phyloP scores from a whole-genome alignment of 2,888 invertebrate genomes.

The Amphipoea oculea region DNA sequence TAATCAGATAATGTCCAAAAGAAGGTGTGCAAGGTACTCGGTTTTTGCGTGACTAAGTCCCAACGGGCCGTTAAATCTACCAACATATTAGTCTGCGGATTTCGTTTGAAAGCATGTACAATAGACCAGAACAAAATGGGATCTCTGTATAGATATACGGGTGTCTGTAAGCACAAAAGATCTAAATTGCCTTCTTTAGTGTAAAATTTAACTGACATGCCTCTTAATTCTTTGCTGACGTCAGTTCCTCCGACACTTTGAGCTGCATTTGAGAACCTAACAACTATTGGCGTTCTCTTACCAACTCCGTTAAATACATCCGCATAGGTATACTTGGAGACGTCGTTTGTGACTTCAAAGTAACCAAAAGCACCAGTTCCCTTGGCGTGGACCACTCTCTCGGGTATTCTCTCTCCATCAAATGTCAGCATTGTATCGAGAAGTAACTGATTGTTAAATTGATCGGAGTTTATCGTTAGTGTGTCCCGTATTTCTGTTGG shows the following conservation, averaged over 20 bases:
- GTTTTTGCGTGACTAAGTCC: slow-evolving; percentile 87
- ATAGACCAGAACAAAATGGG: slow-evolving; percentile 88
- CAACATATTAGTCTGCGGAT: slow-evolving; percentile 86
- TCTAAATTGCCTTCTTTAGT: slow-evolving; percentile 76
- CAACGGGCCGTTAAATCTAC: slow-evolving; percentile 80
- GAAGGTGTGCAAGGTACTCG: slow-evolving; percentile 93
- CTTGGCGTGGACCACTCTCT: slow-evolving; percentile 97
- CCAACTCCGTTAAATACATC: slow-evolving; percentile 91
- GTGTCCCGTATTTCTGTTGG: slow-evolving; percentile 93
- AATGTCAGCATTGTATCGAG: slow-evolving; percentile 94
- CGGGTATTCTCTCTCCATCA: slow-evolving; percentile 95
- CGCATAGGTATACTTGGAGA: slow-evolving; percentile 91
- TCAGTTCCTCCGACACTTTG: slow-evolving; percentile 92
- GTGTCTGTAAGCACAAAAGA: slow-evolving; percentile 86
- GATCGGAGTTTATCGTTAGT: slow-evolving; percentile 70
- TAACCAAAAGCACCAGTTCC: slow-evolving; percentile 96
- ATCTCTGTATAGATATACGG: slow-evolving; percentile 90
- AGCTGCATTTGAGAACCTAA: slow-evolving; percentile 90
- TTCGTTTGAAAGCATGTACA: slow-evolving; percentile 89
- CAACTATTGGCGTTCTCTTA: slow-evolving; percentile 90
- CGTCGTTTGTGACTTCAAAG: slow-evolving; percentile 95
- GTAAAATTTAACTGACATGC: slow-evolving; percentile 82
- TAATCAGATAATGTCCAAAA: slow-evolving; percentile 95
- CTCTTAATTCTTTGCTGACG: slow-evolving; percentile 75
- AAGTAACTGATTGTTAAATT: slow-evolving; percentile 81